Base-by-base conservation (phyloP, 2,797 vertebrate species). In the Lycodopsis pacificus region DNA sequence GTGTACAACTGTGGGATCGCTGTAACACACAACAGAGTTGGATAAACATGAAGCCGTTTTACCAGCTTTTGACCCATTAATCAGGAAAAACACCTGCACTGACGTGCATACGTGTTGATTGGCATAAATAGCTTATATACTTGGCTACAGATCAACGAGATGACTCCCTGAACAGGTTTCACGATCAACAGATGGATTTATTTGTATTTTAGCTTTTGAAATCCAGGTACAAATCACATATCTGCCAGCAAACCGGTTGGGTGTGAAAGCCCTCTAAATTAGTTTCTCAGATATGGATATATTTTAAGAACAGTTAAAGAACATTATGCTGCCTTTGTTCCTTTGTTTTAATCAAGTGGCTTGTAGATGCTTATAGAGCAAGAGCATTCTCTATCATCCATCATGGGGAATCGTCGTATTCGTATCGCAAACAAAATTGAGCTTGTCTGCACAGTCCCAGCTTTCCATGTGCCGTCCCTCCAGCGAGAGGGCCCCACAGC, bases 381-480 rank as follows among this genome's bases (percentile, higher is more conserved):
- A 32, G 5, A 36, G 51, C 8, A 46, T 36, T 44, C 7, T 32
- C 27, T 30, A 8, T 48, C 30, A 20, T 57, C 15, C 3, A 40
- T 44, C 22, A 42, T 58, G n/a, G 25, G 1, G 5, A 15, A 2
- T 51, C 2, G 1, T 32, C 38, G 5, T 57, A 0, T 19, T 67
- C 15, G 4, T 13, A 44, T 70, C 20, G 44, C 84, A 91, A 25
- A 89, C 14, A 67, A 85, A 90, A 70, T 80, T 79, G 4, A 79
- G 63, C 67, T 71, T 69, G 11, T 78, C 63, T 7, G 17, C n/a
- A 67, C 90, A 90, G 61, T 89, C 79, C 81, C 71, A 49, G 22
- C 36, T 79, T 5, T 53, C 36, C 82, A 62, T 46, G 15, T 36
- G 25, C 38, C 38, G 2, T 12, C 1, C 63, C 20, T 19, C 1